These are phyloP conservation scores for Camponotus fellah DNA, from an alignment of 2,888 invertebrate species.

Conservation along the genomic window DNA sequence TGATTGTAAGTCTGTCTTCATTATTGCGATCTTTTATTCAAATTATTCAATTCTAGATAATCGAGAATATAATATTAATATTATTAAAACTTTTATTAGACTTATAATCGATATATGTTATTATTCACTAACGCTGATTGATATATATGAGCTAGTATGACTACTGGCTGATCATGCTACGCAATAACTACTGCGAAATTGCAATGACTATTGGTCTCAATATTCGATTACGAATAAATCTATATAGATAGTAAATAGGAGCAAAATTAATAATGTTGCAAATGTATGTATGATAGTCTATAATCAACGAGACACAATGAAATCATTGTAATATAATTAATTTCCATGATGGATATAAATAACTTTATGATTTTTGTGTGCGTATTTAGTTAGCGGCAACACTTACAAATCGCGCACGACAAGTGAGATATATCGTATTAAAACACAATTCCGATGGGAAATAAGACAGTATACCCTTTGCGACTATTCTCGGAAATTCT, in stretches of 20 bases:
- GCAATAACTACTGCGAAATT: constrained; percentile 49
- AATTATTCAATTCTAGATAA: constrained; percentile 35
- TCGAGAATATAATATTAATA: constrained; percentile 20
- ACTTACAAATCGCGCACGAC: too few species aligned
- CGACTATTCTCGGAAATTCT: background rate
- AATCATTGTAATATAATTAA: constrained; percentile 24
- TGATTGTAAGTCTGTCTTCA: background rate
- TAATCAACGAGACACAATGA: constrained; percentile 31
- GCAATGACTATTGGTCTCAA: background rate
- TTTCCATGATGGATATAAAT: background rate
- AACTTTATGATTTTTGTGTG: background rate
- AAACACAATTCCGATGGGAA: constrained; percentile 11
- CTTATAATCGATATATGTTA: constrained; percentile 34
- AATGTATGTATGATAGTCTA: constrained; percentile 19
- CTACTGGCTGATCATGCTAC: constrained; percentile 39
- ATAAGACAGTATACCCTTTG: constrained; percentile 8
- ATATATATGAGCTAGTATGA: constrained; percentile 24
- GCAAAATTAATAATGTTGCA: constrained; percentile 25
- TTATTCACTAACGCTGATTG: constrained; percentile 10
- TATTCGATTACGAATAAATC: constrained; percentile 24
- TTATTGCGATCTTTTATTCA: background rate
- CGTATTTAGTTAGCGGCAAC: background rate
- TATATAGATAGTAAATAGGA: background rate
- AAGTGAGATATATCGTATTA: constrained; percentile 15
- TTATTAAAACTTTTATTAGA: constrained; percentile 28